Percentiles rank a stretch among this genome's conserved stretches.
Evolutionary conservation across 2,888 invertebrate species (phyloP).

Genomic region (Neoaliturus tenellus): DNA sequence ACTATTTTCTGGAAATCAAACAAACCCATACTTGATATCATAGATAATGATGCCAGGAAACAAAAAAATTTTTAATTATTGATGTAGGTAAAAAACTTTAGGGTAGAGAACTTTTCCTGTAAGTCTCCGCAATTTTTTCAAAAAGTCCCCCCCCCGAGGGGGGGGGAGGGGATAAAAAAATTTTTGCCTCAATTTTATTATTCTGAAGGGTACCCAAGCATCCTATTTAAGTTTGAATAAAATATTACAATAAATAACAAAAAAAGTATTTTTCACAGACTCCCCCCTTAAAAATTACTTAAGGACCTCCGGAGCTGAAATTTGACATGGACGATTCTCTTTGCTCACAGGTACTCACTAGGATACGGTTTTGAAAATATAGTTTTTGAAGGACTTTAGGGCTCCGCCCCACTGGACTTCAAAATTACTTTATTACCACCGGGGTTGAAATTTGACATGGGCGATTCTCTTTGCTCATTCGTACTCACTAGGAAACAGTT

Average conservation of each 20-base stretch:
- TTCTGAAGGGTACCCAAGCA: neutral
- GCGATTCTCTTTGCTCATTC: too few relatives aligned
- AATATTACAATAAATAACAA: neutral
- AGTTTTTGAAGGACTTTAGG: too few relatives aligned
- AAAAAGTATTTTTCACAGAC: neutral
- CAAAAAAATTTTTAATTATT: neutral
- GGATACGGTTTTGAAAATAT: too few relatives aligned
- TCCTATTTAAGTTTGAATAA: neutral
- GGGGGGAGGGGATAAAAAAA: neutral
- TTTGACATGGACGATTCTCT: too few relatives aligned
- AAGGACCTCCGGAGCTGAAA: too few relatives aligned
- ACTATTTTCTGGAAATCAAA: neutral
- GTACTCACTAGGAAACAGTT: too few relatives aligned
- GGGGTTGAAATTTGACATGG: too few relatives aligned
- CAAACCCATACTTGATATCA: neutral
- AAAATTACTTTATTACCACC: too few relatives aligned
- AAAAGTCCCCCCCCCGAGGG: neutral
- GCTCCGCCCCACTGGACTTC: too few relatives aligned
- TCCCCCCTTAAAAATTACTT: neutral
- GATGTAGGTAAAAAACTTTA: neutral
- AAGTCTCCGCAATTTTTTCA: neutral
- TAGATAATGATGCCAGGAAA: neutral
- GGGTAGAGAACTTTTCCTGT: neutral
- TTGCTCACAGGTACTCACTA: too few relatives aligned
- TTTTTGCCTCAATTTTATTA: neutral